phyloP scores from a whole-genome alignment of 2,888 invertebrate species.

The Leptura quadrifasciata region DNA sequence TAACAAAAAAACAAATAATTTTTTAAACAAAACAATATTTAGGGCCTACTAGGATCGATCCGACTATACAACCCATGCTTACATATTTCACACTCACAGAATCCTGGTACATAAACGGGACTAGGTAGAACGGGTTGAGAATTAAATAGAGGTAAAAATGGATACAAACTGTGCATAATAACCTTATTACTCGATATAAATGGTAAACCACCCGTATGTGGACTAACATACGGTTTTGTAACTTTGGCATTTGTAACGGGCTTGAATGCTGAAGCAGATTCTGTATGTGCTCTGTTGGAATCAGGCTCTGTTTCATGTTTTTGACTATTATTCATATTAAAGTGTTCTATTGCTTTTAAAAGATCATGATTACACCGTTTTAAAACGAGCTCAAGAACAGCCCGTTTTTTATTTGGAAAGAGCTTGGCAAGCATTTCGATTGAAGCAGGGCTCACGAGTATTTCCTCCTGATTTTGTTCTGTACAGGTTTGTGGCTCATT shows the following conservation, averaged over 20 bases:
- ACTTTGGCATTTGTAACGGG: constrained; percentile 65
- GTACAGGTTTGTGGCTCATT: constrained; percentile 45
- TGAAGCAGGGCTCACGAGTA: constrained; percentile 81
- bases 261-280: constrained; percentile 70
- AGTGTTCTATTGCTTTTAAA: constrained; percentile 92
- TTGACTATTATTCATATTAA: constrained; percentile 73
- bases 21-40: background rate
- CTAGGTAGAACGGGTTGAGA: constrained; percentile 70
- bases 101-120: constrained; percentile 73
- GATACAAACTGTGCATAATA: constrained; percentile 73
- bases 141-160: constrained; percentile 70
- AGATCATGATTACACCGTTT: constrained; percentile 92
- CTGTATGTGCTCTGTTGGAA: constrained; percentile 58
- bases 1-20: constrained; percentile 14
- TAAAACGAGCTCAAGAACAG: constrained; percentile 92
- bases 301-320: constrained; percentile 40
- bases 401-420: constrained; percentile 92
- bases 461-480: constrained; percentile 59
- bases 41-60: constrained; percentile 62
- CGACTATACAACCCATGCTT: constrained; percentile 68
- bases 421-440: constrained; percentile 90
- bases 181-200: constrained; percentile 70
- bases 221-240: constrained; percentile 57
- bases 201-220: constrained; percentile 66
- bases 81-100: constrained; percentile 73